Percentiles rank a stretch among this genome's conserved stretches.
phyloP scores from a whole-genome alignment of 2,113 vertebrate species.

The Boleophthalmus pectinirostris region DNA sequence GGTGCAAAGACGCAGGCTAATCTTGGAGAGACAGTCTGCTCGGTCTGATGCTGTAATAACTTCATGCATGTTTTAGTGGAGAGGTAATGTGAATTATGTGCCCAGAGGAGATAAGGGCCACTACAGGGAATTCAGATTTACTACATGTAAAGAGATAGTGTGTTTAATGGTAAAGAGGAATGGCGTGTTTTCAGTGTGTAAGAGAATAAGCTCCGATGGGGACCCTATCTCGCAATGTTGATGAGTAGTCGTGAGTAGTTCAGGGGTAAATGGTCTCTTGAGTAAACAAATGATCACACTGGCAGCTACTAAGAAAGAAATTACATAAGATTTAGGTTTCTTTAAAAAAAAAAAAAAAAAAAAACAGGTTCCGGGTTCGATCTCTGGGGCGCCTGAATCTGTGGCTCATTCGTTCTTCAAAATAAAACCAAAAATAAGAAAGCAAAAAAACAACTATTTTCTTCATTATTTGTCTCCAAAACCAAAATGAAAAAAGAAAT shows the following conservation, averaged over 20 bases:
- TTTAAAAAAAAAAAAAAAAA: not conserved
- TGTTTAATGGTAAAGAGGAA: not conserved
- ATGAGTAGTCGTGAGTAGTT: not conserved
- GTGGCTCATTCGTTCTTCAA: too few species aligned
- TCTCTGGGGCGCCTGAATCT: too few species aligned
- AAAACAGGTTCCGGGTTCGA: too few species aligned
- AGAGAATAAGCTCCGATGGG: not conserved
- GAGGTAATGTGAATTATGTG: slow-evolving; percentile 50
- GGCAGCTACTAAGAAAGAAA: not conserved
- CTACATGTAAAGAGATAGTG: not conserved
- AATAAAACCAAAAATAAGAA: too few species aligned
- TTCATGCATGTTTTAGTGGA: slow-evolving; percentile 65
- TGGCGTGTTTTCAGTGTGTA: not conserved
- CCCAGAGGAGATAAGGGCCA: slow-evolving; percentile 24
- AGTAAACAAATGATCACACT: not conserved
- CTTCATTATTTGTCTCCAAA: too few species aligned
- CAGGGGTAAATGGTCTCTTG: not conserved
- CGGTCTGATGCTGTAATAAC: slow-evolving; percentile 51
- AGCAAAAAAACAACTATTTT: too few species aligned
- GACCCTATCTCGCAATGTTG: not conserved
- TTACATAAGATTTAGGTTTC: not conserved
- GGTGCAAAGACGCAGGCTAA: slow-evolving; percentile 11
- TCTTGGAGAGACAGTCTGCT: slow-evolving; percentile 23
- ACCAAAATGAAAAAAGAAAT: too few species aligned
- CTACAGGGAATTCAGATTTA: not conserved